Evolutionary conservation across 2,888 invertebrate genomes (phyloP).

Genomic region (Stegophylla sp.): DNA sequence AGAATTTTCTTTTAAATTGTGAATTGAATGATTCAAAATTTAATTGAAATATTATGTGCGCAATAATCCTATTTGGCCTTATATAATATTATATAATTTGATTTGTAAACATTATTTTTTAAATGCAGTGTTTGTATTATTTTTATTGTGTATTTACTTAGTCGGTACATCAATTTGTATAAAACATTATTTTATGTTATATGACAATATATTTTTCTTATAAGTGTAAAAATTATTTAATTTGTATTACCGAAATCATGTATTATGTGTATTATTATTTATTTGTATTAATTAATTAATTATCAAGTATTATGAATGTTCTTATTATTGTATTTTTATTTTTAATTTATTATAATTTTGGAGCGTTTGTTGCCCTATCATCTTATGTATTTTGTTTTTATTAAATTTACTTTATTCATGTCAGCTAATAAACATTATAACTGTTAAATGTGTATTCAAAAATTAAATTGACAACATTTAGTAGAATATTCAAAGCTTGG

Average conservation of each 20-base stretch:
- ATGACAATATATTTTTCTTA: slow-evolving; percentile 13
- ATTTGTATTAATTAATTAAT: slow-evolving; percentile 43
- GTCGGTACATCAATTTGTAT: slow-evolving; percentile 16
- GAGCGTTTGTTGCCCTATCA: slow-evolving; percentile 20
- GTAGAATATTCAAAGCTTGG: too few species aligned
- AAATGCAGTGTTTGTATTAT: slow-evolving; percentile 2
- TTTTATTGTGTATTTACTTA: slow-evolving; percentile 45
- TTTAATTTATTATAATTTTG: slow-evolving; percentile 41
- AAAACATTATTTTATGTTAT: slow-evolving; percentile 21
- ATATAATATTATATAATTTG: too few species aligned
- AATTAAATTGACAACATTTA: too few species aligned
- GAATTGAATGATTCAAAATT: slow-evolving; percentile 7
- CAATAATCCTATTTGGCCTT: slow-evolving; percentile 27
- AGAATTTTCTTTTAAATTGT: background rate
- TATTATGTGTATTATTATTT: slow-evolving; percentile 50
- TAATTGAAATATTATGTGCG: background rate
- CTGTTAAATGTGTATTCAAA: too few species aligned
- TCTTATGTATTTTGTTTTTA: slow-evolving; percentile 2
- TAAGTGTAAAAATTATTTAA: slow-evolving; percentile 27
- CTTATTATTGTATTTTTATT: slow-evolving; percentile 20
- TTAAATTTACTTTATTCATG: background rate
- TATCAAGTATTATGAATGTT: slow-evolving; percentile 30
- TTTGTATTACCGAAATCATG: slow-evolving; percentile 35
- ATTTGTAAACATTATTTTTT: too few species aligned
- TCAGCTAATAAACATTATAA: too few species aligned